Conservation (phyloP, 2,113 vertebrate genomes). For the Spheniscus mendiculus region DNA sequence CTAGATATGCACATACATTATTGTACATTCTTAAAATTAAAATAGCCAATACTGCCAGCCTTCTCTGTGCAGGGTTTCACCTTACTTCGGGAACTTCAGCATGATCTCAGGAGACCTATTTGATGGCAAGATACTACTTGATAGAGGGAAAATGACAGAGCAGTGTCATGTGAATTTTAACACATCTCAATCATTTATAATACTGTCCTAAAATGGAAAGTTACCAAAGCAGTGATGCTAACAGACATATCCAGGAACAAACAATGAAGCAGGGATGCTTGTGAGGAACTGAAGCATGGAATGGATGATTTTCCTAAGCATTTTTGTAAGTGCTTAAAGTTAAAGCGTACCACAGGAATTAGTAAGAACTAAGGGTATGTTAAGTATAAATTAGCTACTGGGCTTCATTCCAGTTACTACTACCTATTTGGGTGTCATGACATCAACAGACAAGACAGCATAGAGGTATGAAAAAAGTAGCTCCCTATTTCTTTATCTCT, state of each 20-base stretch:
- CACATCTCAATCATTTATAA: not conserved
- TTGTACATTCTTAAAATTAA: not conserved
- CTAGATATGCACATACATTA: not conserved
- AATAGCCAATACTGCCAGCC: not conserved
- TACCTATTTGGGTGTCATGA: not conserved
- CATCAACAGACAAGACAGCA: not conserved
- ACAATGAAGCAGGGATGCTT: not conserved
- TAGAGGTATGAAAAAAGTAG: not conserved
- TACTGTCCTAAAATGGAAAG: not conserved
- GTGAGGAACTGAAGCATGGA: not conserved
- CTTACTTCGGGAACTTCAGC: not conserved
- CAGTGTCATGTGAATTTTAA: not conserved
- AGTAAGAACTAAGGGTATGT: not conserved
- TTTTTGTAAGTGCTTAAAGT: not conserved
- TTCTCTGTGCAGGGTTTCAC: not conserved
- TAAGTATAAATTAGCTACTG: not conserved
- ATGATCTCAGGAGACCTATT: not conserved
- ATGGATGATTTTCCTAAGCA: not conserved
- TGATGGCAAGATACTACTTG: not conserved
- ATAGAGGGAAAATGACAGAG: not conserved
- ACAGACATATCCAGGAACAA: not conserved
- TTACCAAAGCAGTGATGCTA: not conserved
- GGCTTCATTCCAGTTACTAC: conserved; percentile 36
- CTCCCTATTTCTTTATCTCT: not conserved
- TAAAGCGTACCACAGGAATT: not conserved